phyloP scores from a whole-genome alignment of 2,888 invertebrate species.

The Xylophagus ater region DNA sequence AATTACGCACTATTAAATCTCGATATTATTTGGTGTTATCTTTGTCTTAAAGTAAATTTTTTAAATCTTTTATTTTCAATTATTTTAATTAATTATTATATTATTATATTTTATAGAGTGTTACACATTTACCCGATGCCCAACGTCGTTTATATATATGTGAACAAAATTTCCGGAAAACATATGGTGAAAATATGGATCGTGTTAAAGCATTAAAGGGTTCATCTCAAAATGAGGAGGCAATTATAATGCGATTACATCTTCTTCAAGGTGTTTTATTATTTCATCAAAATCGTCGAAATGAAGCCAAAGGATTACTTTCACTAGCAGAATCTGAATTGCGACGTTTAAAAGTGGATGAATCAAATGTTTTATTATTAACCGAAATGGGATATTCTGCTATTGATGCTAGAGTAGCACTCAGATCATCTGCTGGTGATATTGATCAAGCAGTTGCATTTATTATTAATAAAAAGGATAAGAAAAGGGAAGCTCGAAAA shows the following conservation, averaged over 20 bases:
- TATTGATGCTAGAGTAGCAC: conserved; percentile 57
- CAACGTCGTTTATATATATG: conserved; percentile 54
- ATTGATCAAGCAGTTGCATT: conserved; percentile 52
- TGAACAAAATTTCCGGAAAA: conserved; percentile 51
- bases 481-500: conserved; percentile 41
- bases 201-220: conserved; percentile 49
- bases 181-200: conserved; percentile 55
- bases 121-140: conserved; percentile 63
- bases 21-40: conserved; percentile 84
- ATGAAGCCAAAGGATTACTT: conserved; percentile 50
- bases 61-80: background rate
- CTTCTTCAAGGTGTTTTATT: conserved; percentile 67
- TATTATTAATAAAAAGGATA: conserved; percentile 47
- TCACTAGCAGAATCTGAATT: conserved; percentile 53
- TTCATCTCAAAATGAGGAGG: conserved; percentile 53
- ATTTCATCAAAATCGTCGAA: conserved; percentile 62
- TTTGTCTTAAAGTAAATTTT: conserved; percentile 47
- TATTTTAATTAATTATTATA: background rate
- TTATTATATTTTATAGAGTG: conserved; percentile 40
- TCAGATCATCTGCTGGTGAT: conserved; percentile 50
- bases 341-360: conserved; percentile 50
- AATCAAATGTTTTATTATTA: conserved; percentile 41
- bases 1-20: conserved; percentile 74
- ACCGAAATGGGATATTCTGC: conserved; percentile 54
- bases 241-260: conserved; percentile 64